Conservation (phyloP, 2,888 invertebrate species). For the Creontiades dilutus region DNA sequence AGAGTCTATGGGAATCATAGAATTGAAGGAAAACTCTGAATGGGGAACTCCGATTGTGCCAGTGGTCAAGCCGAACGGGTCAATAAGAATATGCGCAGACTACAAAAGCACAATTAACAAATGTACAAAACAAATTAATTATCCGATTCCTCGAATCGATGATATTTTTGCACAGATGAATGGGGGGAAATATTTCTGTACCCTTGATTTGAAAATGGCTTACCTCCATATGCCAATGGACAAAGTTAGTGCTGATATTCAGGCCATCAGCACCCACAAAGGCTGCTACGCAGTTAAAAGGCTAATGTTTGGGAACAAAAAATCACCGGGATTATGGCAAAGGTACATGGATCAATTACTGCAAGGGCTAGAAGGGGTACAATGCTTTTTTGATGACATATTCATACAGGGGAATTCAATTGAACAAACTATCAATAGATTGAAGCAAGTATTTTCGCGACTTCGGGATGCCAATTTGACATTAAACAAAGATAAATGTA, state of each 20-base stretch:
- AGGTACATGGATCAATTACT: not conserved
- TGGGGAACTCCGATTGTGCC: slow-evolving; percentile 77
- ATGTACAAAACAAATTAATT: slow-evolving; percentile 20
- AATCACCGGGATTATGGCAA: slow-evolving; percentile 27
- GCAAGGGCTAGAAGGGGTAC: not conserved
- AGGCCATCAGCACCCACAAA: slow-evolving; percentile 71
- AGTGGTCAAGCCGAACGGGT: slow-evolving; percentile 24
- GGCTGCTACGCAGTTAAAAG: slow-evolving; percentile 56
- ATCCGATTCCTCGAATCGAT: slow-evolving; percentile 70
- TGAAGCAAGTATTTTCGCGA: not conserved
- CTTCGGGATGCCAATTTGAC: not conserved
- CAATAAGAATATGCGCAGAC: slow-evolving; percentile 72
- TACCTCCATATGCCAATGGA: slow-evolving; percentile 60
- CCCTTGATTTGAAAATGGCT: slow-evolving; percentile 63
- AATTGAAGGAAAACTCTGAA: no score
- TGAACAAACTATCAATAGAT: not conserved
- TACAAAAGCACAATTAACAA: slow-evolving; percentile 61
- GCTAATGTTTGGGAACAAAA: slow-evolving; percentile 24
- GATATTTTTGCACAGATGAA: slow-evolving; percentile 53
- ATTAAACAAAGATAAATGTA: not conserved
- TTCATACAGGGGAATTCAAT: not conserved
- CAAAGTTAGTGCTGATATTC: slow-evolving; percentile 37
- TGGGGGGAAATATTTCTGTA: slow-evolving; percentile 60
- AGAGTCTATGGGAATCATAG: no score
- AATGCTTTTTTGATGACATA: not conserved